Percentiles rank a stretch among this genome's conserved stretches.
phyloP scores from a whole-genome alignment of 2,113 vertebrate species.

The Pollachius pollachius region DNA sequence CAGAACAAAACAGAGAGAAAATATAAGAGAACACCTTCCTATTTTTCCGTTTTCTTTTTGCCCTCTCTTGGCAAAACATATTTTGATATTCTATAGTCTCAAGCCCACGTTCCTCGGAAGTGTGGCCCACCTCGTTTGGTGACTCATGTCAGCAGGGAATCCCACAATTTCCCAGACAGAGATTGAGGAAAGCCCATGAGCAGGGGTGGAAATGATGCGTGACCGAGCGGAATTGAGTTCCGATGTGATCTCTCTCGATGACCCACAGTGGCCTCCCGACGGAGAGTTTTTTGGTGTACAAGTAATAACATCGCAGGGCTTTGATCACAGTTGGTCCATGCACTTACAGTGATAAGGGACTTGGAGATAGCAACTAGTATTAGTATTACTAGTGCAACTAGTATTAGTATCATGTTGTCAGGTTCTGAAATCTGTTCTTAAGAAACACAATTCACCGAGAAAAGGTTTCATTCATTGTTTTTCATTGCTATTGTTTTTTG shows the following conservation, averaged over 20 bases:
- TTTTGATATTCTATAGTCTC: too few relatives aligned
- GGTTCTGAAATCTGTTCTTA: too few relatives aligned
- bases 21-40: too few relatives aligned
- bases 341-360: neutral
- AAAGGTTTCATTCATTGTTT: too few relatives aligned
- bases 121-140: slow-evolving; percentile 17
- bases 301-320: neutral
- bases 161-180: slow-evolving; percentile 5
- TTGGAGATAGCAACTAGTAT: neutral
- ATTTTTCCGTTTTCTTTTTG: too few relatives aligned
- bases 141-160: slow-evolving; percentile 16
- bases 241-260: neutral
- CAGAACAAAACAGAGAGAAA: too few relatives aligned
- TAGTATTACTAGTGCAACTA: too few relatives aligned
- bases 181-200: slow-evolving; percentile 17
- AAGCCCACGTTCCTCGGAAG: neutral
- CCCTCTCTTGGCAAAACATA: too few relatives aligned
- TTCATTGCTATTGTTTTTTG: too few relatives aligned
- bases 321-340: neutral
- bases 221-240: slow-evolving; percentile 7
- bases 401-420: neutral
- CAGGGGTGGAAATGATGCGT: slow-evolving; percentile 1
- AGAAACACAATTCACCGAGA: too few relatives aligned
- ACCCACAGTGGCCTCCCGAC: neutral
- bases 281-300: neutral